Base-by-base conservation (phyloP, 2,888 invertebrate genomes). In the Himalopsyche japonica region DNA sequence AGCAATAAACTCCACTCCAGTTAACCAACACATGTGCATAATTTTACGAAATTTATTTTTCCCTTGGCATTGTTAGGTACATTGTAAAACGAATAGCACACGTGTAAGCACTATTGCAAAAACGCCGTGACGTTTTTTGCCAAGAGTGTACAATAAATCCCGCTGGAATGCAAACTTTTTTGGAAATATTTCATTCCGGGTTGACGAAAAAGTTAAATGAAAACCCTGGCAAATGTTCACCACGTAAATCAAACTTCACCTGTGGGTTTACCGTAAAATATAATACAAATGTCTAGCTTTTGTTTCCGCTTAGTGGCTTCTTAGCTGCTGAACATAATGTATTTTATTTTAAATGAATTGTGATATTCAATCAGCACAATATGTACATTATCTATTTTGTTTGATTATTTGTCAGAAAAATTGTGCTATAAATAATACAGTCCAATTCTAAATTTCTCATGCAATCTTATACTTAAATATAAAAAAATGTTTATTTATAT, bases 151-250 rank as follows among this genome's bases (percentile, higher is more conserved):
- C 24, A 27, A 27, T 70, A 70, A 70, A 70, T 70, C 70, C 70
- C 70, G 70, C 70, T 15, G 70, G 70, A 70, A 70, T 70, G 70
- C 70, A 70, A 70, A 70, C 70, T 70, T 70, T 64, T 70, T 70
- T 70, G 20, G 30, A 27, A 70, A 70, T 70, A 70, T 86, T 82
- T 86, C 86, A 84, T 82, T 82, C 77, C 27, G 43, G 76, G 83
- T 79, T 84, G 86, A 86, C 86, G 84, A 84, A 83, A 83, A 82
- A 84, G 82, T 84, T 86, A 84, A 86, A 86, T 84, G 84, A 86
- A 86, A 83, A 84, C 84, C 84, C 78, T 79, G 57, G 84, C 79
- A 84, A 86, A 80, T 84, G 82, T 86, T 86, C 81, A 64, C 70
- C 78, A 32, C 80, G 86, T 84, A 85, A 85, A 83, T 85, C 85